Evolutionary conservation across 30 jellyfish, hydroid and myxozoan genomes (phyloP), one percentile per base, ranked within the genome.

Genomic region (Hydra vulgaris): DNA sequence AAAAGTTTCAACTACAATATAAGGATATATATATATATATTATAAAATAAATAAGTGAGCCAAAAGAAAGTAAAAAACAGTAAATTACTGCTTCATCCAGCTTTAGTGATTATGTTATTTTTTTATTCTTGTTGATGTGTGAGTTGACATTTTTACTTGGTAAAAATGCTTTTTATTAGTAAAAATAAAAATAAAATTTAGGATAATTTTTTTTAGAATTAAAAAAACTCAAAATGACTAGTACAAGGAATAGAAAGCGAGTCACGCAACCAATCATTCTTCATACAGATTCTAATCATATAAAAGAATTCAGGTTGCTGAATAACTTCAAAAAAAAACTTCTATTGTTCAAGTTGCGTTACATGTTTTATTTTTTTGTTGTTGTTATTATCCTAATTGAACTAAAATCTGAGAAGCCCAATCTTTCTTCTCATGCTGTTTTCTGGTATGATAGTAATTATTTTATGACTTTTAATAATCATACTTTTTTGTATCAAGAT

Each of bases 371-470:
- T 68, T 68, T 68, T 3, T 3, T 68, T 68, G 7, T 68, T 68
- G 8, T 20, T 1, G 25, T 23, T 68, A 23, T 68, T n/a, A 8
- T 68, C 15, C 25, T 53, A 52, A 54, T 84, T 67, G 72, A 90
- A 40, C 61, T 40, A 3, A 40, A 40, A 5, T 40, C 61, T 40
- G 12, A 12, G 12, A 40, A 80, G 79, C 94, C 95, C 15, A 66
- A 20, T 17, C 86, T 90, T 3, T 79, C 97, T 0, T 40, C 70
- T 7, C 84, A 53, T 20, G 86, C 85, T 22, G 75, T 68, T 23
- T 79, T 81, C 73, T 90, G 97, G 97, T 81, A 94, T 54, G 97
- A 90, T 71, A 90, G 95, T 69, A 95, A 95, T 21, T 90, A 71
- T 71, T 23, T 77, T 21, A 71, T 72, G 66, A 84, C 78, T 17